These are phyloP conservation scores for Tetramorium parvispinum DNA, from an alignment of 1,140 invertebrate genomes.

Conservation along the genomic window DNA sequence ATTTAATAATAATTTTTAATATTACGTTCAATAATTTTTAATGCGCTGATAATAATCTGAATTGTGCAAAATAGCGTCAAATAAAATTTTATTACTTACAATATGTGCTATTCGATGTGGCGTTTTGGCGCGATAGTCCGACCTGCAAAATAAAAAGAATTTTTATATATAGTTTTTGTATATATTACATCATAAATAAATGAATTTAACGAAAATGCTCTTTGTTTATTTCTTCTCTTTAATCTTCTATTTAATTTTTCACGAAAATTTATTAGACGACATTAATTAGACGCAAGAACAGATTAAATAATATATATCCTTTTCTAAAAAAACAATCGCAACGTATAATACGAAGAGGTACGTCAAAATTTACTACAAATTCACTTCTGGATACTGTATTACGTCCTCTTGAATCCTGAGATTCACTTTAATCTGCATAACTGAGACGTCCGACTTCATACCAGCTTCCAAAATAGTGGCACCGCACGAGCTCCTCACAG, in stretches of 20 bases:
- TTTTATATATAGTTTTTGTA: not conserved
- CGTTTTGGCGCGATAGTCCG: constrained; percentile 72
- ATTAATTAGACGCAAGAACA: not conserved
- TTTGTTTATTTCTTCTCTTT: not conserved
- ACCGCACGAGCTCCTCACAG: not conserved
- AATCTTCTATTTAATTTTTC: too few species aligned
- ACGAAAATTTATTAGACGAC: not conserved
- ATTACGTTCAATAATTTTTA: not conserved
- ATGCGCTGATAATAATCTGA: not conserved
- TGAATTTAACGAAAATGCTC: not conserved
- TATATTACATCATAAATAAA: not conserved
- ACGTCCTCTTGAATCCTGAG: constrained; percentile 30
- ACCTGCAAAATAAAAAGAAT: constrained; percentile 68
- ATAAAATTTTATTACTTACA: constrained; percentile 67
- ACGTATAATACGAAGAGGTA: too few species aligned
- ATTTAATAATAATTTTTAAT: constrained; percentile 1
- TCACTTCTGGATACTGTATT: constrained; percentile 29
- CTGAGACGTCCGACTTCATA: constrained; percentile 33
- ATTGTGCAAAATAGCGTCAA: not conserved
- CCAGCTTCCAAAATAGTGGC: constrained; percentile 24
- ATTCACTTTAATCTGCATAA: constrained; percentile 56
- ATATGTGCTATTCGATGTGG: constrained; percentile 74
- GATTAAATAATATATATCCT: not conserved
- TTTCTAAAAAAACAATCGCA: not conserved
- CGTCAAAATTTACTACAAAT: constrained; percentile 1